phyloP scores from a whole-genome alignment of 1,140 invertebrate genomes.

The Penaeus indicus region DNA sequence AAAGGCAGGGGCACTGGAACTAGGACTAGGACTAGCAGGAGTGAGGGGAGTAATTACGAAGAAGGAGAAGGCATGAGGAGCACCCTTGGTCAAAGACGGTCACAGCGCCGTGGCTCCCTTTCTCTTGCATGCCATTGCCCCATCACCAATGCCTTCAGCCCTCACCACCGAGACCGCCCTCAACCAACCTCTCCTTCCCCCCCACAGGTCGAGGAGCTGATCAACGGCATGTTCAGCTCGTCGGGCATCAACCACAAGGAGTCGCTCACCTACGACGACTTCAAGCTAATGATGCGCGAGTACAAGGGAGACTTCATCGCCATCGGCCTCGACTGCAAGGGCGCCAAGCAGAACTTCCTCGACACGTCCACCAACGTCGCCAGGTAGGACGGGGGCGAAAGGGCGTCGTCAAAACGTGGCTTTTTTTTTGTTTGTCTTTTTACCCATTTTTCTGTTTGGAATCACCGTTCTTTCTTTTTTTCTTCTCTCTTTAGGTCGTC shows the following conservation, averaged over 20 bases:
- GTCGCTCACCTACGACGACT: conserved; percentile 93
- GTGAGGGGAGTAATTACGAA: too few species aligned
- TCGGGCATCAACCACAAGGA: conserved; percentile 93
- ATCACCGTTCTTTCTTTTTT: too few species aligned
- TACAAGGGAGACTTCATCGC: conserved; percentile 97
- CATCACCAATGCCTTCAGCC: too few species aligned
- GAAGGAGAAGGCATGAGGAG: too few species aligned
- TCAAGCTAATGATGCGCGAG: conserved; percentile 96
- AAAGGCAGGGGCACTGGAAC: too few species aligned
- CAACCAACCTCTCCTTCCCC: conserved; percentile 66
- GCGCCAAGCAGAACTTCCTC: conserved; percentile 94
- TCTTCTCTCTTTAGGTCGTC: too few species aligned
- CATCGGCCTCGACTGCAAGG: conserved; percentile 96
- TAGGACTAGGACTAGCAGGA: too few species aligned
- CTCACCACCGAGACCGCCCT: too few species aligned
- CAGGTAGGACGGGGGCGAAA: conserved; percentile 70
- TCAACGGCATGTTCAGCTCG: conserved; percentile 94
- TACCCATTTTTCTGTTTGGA: too few species aligned
- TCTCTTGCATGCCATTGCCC: too few species aligned
- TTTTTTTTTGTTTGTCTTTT: neutral
- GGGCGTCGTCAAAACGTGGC: neutral
- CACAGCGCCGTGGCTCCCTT: too few species aligned
- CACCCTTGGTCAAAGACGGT: too few species aligned
- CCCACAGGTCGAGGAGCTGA: conserved; percentile 86
- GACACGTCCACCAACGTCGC: conserved; percentile 95